These are phyloP conservation scores for Danionella cerebrum DNA, from an alignment of 2,113 vertebrate species.

Conservation along the genomic window DNA sequence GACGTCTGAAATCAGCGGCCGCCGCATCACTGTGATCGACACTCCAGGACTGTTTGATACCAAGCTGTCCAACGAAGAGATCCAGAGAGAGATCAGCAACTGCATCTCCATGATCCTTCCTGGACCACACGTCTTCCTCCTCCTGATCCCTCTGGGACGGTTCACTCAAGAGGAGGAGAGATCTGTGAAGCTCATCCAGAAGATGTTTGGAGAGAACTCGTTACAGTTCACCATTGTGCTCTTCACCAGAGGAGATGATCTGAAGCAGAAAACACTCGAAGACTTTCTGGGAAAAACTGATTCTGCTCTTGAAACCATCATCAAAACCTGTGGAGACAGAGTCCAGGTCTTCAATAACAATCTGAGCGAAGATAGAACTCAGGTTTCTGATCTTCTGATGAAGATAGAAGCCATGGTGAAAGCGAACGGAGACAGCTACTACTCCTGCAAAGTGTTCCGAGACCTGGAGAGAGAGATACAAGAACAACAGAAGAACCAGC, in stretches of 20 bases:
- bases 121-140: background rate
- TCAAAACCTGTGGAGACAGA: background rate
- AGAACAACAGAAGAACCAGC: background rate
- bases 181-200: background rate
- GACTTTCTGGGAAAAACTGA: background rate
- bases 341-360: background rate
- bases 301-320: rapidly evolving
- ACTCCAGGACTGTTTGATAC: constrained; percentile 5
- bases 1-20: background rate
- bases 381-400: background rate
- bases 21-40: background rate
- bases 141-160: background rate
- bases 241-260: background rate
- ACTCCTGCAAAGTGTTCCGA: background rate
- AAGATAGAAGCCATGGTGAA: background rate
- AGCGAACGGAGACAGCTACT: background rate
- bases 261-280: background rate
- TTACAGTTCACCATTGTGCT: background rate
- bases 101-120: background rate
- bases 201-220: background rate
- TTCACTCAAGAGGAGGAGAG: background rate
- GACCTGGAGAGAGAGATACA: background rate
- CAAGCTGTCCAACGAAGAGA: rapidly evolving
- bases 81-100: background rate
- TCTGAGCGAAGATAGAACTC: background rate